These are phyloP conservation scores for Armadillidium nasatum DNA, from an alignment of 1,140 invertebrate species.

Conservation along the genomic window DNA sequence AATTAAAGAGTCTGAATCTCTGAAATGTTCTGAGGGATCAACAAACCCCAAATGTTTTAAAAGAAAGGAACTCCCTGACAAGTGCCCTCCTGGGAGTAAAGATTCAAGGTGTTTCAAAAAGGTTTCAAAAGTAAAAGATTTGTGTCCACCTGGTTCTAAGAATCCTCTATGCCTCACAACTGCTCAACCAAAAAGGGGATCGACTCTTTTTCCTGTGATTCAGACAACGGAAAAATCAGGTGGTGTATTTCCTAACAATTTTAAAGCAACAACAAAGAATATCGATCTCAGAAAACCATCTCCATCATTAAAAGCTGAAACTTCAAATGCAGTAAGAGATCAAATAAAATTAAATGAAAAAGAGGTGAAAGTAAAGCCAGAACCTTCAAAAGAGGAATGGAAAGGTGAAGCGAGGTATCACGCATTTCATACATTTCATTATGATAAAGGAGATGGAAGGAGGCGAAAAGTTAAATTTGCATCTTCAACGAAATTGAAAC, in stretches of 20 bases:
- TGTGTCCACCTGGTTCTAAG: conserved; percentile 25
- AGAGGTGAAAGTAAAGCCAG: conserved; percentile 34
- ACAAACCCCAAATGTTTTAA: background rate
- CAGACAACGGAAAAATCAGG: background rate
- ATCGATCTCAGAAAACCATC: background rate
- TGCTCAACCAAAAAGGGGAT: conserved; percentile 49
- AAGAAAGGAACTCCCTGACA: conserved; percentile 14
- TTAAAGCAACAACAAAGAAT: background rate
- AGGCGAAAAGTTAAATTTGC: conserved; percentile 31
- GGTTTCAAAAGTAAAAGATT: background rate
- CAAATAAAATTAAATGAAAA: too few species aligned
- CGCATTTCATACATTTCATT: conserved; percentile 46
- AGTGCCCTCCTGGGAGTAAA: conserved; percentile 20
- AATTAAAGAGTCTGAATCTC: too few species aligned
- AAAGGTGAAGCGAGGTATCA: conserved; percentile 44
- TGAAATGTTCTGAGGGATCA: background rate
- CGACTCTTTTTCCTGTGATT: conserved; percentile 32
- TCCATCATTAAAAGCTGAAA: background rate
- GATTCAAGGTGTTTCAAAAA: conserved; percentile 2
- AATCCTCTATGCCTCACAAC: conserved; percentile 25
- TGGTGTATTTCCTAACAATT: background rate
- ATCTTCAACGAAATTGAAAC: too few species aligned
- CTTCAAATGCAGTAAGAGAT: conserved; percentile 21
- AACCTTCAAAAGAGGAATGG: conserved; percentile 42
- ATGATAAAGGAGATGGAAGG: conserved; percentile 44